These are phyloP conservation scores for Timema podura DNA, from an alignment of 2,888 invertebrate species.

Conservation along the genomic window DNA sequence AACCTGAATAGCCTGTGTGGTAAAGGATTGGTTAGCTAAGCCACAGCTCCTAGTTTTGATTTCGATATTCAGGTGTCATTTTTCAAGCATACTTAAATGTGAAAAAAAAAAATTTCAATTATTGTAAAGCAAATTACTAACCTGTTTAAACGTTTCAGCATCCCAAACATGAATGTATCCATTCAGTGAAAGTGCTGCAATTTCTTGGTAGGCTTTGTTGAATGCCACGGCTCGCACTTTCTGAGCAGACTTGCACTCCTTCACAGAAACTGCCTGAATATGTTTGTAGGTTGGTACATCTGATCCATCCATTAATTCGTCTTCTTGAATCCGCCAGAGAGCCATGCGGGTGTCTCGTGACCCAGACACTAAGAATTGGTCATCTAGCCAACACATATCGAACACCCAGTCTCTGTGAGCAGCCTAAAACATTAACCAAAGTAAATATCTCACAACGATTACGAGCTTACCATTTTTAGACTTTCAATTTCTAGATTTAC, in stretches of 20 bases:
- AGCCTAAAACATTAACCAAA: constrained; percentile 40
- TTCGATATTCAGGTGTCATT: neutral
- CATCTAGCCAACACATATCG: constrained; percentile 95
- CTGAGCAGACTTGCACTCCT: constrained; percentile 75
- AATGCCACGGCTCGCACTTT: constrained; percentile 82
- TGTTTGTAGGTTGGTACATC: constrained; percentile 49
- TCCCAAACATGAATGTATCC: constrained; percentile 93
- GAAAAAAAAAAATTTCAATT: neutral
- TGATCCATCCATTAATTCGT: constrained; percentile 45
- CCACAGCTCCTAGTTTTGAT: neutral
- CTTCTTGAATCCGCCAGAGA: constrained; percentile 73
- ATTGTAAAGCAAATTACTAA: constrained; percentile 34
- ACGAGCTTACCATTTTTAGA: too few species aligned
- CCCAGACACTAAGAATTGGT: constrained; percentile 90
- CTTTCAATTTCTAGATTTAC: too few species aligned
- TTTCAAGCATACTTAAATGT: neutral
- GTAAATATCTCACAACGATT: too few species aligned
- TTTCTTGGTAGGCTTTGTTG: constrained; percentile 78
- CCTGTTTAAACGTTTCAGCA: constrained; percentile 81
- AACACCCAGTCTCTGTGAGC: constrained; percentile 91
- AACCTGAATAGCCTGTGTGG: too few species aligned
- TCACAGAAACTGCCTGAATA: constrained; percentile 56
- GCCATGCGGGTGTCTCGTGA: constrained; percentile 89
- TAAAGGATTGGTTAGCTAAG: too few species aligned
- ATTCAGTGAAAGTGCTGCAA: constrained; percentile 87